Percentiles rank a stretch among this genome's conserved stretches.
Evolutionary conservation across 37 sponge, comb jelly and placozoan genomes (phyloP).

Genomic region (Lycopodina hypogea): DNA sequence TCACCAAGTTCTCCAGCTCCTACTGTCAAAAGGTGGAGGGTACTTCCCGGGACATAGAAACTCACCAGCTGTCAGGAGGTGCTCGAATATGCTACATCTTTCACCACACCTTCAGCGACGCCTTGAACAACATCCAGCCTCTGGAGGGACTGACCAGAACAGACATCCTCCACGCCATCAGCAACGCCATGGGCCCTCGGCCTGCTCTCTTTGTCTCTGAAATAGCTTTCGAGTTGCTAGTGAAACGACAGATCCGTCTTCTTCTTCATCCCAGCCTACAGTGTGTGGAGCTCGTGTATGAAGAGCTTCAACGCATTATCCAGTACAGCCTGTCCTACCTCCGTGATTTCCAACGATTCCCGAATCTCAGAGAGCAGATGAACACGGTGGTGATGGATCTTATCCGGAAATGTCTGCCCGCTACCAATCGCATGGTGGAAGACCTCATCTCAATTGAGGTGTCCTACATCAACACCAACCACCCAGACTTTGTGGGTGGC

Average conservation of each 20-base stretch:
- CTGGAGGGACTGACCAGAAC: conserved; percentile 74
- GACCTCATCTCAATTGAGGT: conserved; percentile 91
- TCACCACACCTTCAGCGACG: conserved; percentile 77
- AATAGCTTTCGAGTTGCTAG: conserved; percentile 97
- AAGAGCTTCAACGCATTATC: conserved; percentile 94
- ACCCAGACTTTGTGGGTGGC: conserved; percentile 96
- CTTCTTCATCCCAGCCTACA: conserved; percentile 87
- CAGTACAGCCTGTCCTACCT: conserved; percentile 70
- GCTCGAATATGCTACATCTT: conserved; percentile 96
- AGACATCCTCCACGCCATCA: conserved; percentile 88
- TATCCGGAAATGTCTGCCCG: conserved; percentile 73
- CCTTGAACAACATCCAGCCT: conserved; percentile 74
- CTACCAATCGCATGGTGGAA: conserved; percentile 96
- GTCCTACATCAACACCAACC: conserved; percentile 98
- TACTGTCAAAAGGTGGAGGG: conserved; percentile 91
- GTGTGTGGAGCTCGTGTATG: conserved; percentile 95
- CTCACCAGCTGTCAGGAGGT: conserved; percentile 86
- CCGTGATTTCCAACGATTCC: conserved; percentile 90
- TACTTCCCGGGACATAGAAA: conserved; percentile 81
- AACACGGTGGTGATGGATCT: conserved; percentile 77
- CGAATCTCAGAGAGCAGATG: conserved; percentile 72
- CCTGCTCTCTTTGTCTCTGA: conserved; percentile 96
- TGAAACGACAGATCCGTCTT: conserved; percentile 89
- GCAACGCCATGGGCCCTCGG: conserved; percentile 93
- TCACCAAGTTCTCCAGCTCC: conserved; percentile 83